These are phyloP conservation scores for Syngnathus floridae DNA, from an alignment of 2,113 vertebrate genomes.

Conservation along the genomic window DNA sequence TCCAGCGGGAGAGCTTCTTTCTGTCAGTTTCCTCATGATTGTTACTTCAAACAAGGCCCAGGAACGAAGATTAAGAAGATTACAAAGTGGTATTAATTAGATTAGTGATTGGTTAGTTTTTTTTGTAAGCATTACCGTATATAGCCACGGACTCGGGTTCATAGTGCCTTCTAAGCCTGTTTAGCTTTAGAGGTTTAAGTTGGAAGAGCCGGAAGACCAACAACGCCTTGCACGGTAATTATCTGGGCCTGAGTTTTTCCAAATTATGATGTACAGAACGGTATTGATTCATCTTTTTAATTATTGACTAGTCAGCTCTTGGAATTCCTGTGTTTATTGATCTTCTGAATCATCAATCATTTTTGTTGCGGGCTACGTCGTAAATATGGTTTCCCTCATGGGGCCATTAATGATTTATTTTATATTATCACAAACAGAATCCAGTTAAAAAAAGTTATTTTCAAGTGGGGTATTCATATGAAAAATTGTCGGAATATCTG, in stretches of 20 bases:
- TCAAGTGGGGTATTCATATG: no score
- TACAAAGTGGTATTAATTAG: conserved; percentile 11
- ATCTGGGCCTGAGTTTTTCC: not conserved
- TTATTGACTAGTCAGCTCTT: not conserved
- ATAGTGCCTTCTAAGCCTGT: conserved; percentile 35
- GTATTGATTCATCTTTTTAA: not conserved
- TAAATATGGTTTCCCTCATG: no score
- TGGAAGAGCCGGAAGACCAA: conserved; percentile 57
- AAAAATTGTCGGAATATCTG: no score
- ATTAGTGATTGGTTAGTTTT: conserved; percentile 1
- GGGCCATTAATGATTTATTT: no score
- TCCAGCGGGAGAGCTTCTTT: conserved; percentile 44
- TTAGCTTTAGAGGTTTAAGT: conserved; percentile 46
- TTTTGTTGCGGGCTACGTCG: no score
- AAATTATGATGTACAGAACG: not conserved
- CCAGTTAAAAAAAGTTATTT: no score
- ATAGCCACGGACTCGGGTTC: conserved; percentile 30
- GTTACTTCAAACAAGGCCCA: conserved; percentile 33
- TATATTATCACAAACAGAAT: no score
- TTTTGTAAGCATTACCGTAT: conserved; percentile 33
- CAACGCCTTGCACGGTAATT: conserved; percentile 53
- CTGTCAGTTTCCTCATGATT: conserved; percentile 26
- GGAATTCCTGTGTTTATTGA: not conserved
- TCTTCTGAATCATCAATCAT: not conserved
- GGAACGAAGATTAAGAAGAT: conserved; percentile 30